phyloP scores from a whole-genome alignment of 2,888 invertebrate genomes.

The Galerucella nymphaeae region DNA sequence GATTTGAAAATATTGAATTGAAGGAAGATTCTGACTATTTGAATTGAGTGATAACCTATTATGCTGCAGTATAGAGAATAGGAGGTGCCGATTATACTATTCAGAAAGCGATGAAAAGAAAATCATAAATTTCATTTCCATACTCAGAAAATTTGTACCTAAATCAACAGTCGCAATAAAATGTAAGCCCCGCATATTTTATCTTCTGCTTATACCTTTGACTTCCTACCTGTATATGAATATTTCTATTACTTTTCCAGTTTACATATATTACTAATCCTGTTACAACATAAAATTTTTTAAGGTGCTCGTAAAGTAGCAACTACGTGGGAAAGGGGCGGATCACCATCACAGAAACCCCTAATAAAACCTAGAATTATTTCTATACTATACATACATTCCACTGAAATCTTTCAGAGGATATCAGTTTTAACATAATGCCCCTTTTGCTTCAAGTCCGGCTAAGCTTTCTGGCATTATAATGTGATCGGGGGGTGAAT shows the following conservation, averaged over 20 bases:
- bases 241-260: constrained; percentile 34
- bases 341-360: constrained; percentile 31
- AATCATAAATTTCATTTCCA: not conserved
- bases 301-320: constrained; percentile 17
- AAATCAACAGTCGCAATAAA: constrained; percentile 4
- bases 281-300: constrained; percentile 24
- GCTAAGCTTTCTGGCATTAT: constrained; percentile 35
- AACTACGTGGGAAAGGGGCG: constrained; percentile 40
- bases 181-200: constrained; percentile 7
- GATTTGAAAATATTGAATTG: no score
- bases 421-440: constrained; percentile 39
- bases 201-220: not conserved
- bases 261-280: constrained; percentile 27
- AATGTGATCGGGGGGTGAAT: constrained; percentile 36
- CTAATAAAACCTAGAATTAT: constrained; percentile 41
- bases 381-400: constrained; percentile 26
- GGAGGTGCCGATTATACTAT: not conserved
- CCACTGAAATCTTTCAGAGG: constrained; percentile 31
- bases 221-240: constrained; percentile 31
- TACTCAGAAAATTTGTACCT: constrained; percentile 6
- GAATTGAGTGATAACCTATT: no score
- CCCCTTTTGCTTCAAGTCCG: constrained; percentile 36
- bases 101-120: not conserved
- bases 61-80: not conserved
- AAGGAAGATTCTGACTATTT: no score